A percentile compares a stretch with the other conserved stretches of the same genome.
Evolutionary conservation across 2,113 vertebrate species (phyloP).

Genomic region (Clinocottus analis): DNA sequence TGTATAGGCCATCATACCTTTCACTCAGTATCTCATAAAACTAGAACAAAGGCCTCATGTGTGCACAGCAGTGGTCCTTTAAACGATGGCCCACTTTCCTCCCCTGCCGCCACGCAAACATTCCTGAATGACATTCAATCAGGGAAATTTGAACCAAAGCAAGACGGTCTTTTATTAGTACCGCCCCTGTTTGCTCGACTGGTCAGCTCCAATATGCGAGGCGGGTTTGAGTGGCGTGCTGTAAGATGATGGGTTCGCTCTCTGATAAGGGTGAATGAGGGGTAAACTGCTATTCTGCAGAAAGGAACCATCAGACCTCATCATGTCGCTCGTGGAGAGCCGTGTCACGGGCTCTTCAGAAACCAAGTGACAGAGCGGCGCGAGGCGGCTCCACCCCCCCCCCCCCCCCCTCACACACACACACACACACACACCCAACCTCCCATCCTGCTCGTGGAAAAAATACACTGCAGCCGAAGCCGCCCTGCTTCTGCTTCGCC

Average conservation of each 20-base stretch:
- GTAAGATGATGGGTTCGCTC: constrained; percentile 78
- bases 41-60: constrained; percentile 76
- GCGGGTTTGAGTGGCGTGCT: constrained; percentile 73
- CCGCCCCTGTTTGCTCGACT: constrained; percentile 82
- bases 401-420: too few species aligned
- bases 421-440: too few species aligned
- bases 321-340: constrained; percentile 80
- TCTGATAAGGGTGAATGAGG: constrained; percentile 83
- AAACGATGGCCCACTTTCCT: constrained; percentile 76
- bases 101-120: constrained; percentile 79
- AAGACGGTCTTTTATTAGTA: constrained; percentile 85
- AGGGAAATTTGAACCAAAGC: constrained; percentile 85
- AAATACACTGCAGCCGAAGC: constrained; percentile 55
- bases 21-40: constrained; percentile 74
- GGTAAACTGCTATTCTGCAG: constrained; percentile 84
- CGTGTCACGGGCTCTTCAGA: constrained; percentile 77
- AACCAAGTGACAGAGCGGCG: constrained; percentile 68
- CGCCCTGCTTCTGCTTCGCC: constrained; percentile 61
- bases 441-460: constrained; percentile 21
- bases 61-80: constrained; percentile 73
- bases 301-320: constrained; percentile 84
- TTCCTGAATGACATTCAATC: constrained; percentile 87
- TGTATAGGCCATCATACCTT: constrained; percentile 71
- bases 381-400: constrained; percentile 19
- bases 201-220: constrained; percentile 81